Evolutionary conservation across 2,797 vertebrate species (phyloP).

Genomic region (Mormyrops attenuatus): DNA sequence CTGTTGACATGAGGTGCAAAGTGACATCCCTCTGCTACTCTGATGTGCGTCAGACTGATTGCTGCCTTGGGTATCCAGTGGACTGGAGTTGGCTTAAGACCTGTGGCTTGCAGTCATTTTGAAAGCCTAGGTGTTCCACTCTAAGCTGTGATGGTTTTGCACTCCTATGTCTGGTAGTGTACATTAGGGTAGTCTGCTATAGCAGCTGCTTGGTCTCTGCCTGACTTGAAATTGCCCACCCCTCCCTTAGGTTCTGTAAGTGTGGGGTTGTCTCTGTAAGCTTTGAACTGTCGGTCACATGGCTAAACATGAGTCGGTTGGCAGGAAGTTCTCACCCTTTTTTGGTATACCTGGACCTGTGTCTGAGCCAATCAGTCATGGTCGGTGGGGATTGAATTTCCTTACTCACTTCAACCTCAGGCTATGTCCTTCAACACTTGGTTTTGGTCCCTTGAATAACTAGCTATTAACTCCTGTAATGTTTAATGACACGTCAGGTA

Average conservation of each 20-base stretch:
- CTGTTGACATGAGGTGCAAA: not conserved
- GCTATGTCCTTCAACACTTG: not conserved
- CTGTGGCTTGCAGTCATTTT: not conserved
- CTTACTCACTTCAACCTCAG: not conserved
- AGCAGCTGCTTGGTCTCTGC: not conserved
- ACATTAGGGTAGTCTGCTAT: not conserved
- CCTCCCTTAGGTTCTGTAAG: not conserved
- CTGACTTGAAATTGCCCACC: not conserved
- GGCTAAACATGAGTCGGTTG: not conserved
- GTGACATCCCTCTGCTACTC: not conserved
- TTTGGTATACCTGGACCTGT: not conserved
- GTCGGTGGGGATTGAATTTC: not conserved
- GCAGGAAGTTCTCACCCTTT: slow-evolving; percentile 1
- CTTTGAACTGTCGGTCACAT: not conserved
- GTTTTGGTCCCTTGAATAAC: not conserved
- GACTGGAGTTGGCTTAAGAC: not conserved
- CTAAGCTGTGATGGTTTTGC: not conserved
- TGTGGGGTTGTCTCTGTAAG: not conserved
- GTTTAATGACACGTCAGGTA: not conserved
- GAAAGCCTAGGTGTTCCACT: not conserved
- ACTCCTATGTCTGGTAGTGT: not conserved
- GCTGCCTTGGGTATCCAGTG: not conserved
- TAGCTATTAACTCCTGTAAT: not conserved
- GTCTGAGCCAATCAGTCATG: not conserved
- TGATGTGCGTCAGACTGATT: not conserved